Conservation (phyloP, 2,888 invertebrate genomes). For the Ormyrus thymus region DNA sequence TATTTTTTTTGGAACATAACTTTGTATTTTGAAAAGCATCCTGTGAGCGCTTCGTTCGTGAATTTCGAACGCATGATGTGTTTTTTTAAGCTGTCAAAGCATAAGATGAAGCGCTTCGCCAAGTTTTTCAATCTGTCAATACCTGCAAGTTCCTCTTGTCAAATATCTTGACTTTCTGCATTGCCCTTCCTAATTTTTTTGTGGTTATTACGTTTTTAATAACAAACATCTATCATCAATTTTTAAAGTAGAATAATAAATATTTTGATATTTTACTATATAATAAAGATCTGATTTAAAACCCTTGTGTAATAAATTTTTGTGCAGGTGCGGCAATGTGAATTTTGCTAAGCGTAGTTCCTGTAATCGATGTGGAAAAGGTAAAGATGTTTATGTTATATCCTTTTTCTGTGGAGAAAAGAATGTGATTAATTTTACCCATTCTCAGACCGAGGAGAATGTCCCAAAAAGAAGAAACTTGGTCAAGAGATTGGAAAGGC, state of each 20-base stretch:
- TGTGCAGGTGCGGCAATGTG: constrained; percentile 88
- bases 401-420: constrained; percentile 46
- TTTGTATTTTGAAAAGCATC: too few relatives aligned
- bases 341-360: constrained; percentile 93
- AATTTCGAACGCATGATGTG: too few relatives aligned
- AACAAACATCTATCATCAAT: too few relatives aligned
- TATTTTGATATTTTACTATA: too few relatives aligned
- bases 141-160: too few relatives aligned
- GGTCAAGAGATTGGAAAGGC: constrained; percentile 98
- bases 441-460: constrained; percentile 74
- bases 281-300: too few relatives aligned
- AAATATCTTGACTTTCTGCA: constrained; percentile 24
- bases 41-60: too few relatives aligned
- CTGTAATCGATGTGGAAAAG: constrained; percentile 95
- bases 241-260: too few relatives aligned
- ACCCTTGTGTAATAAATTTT: constrained; percentile 23
- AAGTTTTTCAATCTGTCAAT: too few relatives aligned
- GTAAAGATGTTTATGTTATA: constrained; percentile 63
- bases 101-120: too few relatives aligned
- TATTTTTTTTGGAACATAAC: too few relatives aligned
- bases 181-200: not conserved
- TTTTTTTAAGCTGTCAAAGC: too few relatives aligned
- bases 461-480: constrained; percentile 85
- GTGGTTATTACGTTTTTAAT: not conserved
- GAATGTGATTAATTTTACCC: constrained; percentile 52